phyloP scores from a whole-genome alignment of 1,140 invertebrate species.

The Vanessa tameamea region DNA sequence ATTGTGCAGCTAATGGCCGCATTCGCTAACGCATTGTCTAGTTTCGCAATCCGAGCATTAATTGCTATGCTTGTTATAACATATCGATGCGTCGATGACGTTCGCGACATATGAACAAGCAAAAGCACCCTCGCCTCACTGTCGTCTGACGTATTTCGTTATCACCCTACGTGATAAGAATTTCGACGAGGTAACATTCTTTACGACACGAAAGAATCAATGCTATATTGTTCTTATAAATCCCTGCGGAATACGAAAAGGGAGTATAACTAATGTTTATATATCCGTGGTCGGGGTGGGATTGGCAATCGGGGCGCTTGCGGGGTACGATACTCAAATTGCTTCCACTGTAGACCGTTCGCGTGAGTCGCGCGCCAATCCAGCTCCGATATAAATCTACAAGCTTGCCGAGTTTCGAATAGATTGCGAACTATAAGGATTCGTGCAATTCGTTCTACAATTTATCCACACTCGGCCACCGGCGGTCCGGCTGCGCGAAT shows the following conservation, averaged over 20 bases:
- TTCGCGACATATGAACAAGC: not conserved
- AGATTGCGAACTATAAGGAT: slow-evolving; percentile 69
- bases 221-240: slow-evolving; percentile 46
- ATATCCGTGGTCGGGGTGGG: slow-evolving; percentile 31
- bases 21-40: slow-evolving; percentile 69
- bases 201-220: slow-evolving; percentile 51
- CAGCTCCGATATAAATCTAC: slow-evolving; percentile 70
- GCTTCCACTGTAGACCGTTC: slow-evolving; percentile 54
- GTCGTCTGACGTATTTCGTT: slow-evolving; percentile 43
- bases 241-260: slow-evolving; percentile 37
- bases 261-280: slow-evolving; percentile 50
- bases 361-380: slow-evolving; percentile 61
- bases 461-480: slow-evolving; percentile 29
- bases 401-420: slow-evolving; percentile 62
- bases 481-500: slow-evolving; percentile 45
- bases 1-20: slow-evolving; percentile 72
- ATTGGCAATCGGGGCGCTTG: slow-evolving; percentile 29
- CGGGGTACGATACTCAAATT: slow-evolving; percentile 53
- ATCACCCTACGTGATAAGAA: slow-evolving; percentile 61
- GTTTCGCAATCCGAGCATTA: slow-evolving; percentile 54
- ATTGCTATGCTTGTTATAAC: slow-evolving; percentile 47
- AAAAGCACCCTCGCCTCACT: not conserved
- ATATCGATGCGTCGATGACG: not conserved
- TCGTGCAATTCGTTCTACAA: slow-evolving; percentile 49
- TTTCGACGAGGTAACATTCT: slow-evolving; percentile 30